Evolutionary conservation across 1,140 invertebrate species (phyloP), one percentile per base, ranked within the genome.

Genomic region (Pseudomyrmex gracilis): DNA sequence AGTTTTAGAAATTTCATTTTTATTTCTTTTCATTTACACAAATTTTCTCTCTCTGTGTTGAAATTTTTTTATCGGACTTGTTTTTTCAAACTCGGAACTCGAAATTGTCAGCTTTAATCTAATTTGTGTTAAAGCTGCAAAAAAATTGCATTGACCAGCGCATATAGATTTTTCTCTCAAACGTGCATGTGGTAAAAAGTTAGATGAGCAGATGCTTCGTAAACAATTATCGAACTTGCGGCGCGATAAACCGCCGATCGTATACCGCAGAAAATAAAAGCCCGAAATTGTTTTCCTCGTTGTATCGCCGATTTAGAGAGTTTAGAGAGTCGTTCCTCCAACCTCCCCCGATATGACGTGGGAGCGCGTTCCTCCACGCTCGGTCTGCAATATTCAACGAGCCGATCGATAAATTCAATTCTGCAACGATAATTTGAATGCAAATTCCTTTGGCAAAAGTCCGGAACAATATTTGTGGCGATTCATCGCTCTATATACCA

Each of bases 261-360:
- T 34, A 34, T 34, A 84, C 82, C 82, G 17, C 82, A 53, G 53
- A 45, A 58, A 84, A 47, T 76, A 83, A 78, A 80, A 67, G 53
- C 73, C 34, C 82, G 51, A 83, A 83, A 67, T 84, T 68, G 82
- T 77, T 82, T 82, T 82, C 53, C 53, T 78, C 74, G 74, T 55
- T 77, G 51, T 49, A 67, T 17, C 34, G 61, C 4, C 63, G 49
- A 70, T 80, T 49, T 58, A 15, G 53, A 71, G n/a, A 71, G n/a
- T 70, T 71, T 47, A 70, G 66, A 60, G 12, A 49, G 47, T 34
- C 43, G 43, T 71, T 80, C 15, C 66, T 34, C 34, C 34, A 34
- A 4, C 34, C 34, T 34, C 34, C 4, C 34, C 47, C 66, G 66
- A 67, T 67, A 67, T 67, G 74, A 60, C 55, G 53, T 58, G 49